These are phyloP conservation scores for Lasioglossum oenotherae DNA, from an alignment of 2,888 invertebrate genomes.

Conservation along the genomic window DNA sequence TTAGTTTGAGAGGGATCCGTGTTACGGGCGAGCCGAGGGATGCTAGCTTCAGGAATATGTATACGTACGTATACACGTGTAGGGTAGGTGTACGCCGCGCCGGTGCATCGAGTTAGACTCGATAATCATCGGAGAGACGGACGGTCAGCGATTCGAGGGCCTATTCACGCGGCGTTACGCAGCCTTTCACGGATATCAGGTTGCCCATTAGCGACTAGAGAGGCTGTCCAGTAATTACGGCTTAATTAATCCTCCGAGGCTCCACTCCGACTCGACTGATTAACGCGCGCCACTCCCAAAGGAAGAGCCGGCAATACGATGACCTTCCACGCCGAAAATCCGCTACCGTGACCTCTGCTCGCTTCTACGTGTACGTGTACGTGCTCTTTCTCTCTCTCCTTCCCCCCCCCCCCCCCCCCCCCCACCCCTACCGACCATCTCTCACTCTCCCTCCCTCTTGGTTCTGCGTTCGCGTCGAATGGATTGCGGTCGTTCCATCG, in stretches of 20 bases:
- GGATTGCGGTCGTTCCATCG: not conserved
- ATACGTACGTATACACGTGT: not conserved
- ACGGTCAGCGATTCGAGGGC: conserved; percentile 67
- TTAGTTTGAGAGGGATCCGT: not conserved
- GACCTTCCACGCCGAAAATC: conserved; percentile 73
- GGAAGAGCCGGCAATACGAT: conserved; percentile 72
- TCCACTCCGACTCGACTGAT: conserved; percentile 78
- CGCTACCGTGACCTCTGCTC: conserved; percentile 61
- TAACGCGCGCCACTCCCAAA: conserved; percentile 75
- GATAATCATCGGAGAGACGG: conserved; percentile 68
- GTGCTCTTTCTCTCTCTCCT: not conserved
- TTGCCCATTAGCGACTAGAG: conserved; percentile 82
- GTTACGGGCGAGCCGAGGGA: not conserved
- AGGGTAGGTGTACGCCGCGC: not conserved
- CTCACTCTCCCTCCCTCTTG: not conserved
- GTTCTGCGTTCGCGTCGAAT: not conserved
- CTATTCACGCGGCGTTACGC: conserved; percentile 72
- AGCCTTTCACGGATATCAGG: conserved; percentile 83
- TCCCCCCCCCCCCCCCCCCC: not conserved
- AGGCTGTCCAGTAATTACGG: conserved; percentile 83
- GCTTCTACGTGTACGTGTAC: conserved; percentile 9
- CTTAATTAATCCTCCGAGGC: conserved; percentile 82
- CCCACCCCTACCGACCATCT: not conserved
- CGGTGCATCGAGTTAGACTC: conserved; percentile 54
- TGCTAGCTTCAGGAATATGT: not conserved